These are phyloP conservation scores for Delphinapterus leucas DNA, from an alignment of 2,113 vertebrate species.

Conservation along the genomic window DNA sequence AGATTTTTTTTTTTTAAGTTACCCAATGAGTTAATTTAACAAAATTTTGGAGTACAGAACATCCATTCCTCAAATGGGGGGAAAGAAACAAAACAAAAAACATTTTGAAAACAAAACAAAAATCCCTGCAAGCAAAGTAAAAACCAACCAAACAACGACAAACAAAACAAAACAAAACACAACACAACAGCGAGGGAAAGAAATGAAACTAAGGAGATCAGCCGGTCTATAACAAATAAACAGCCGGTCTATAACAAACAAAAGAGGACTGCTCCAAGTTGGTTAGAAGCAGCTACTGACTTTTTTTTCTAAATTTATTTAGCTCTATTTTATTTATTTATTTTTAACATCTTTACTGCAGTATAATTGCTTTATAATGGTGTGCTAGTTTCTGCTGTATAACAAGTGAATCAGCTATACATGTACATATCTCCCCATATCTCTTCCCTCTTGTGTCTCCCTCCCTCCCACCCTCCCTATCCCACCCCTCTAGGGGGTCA, in stretches of 20 bases:
- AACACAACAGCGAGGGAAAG: not conserved
- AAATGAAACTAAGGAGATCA: conserved; percentile 59
- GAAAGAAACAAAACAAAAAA: not conserved
- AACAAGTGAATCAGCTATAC: no score
- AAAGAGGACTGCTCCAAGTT: conserved; percentile 43
- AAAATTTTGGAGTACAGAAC: not conserved
- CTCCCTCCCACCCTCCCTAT: no score
- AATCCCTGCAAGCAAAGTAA: not conserved
- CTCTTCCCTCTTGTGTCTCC: no score
- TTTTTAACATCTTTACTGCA: no score
- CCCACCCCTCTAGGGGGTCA: no score
- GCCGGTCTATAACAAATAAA: conserved; percentile 21
- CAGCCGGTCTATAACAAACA: conserved; percentile 22
- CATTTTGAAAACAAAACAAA: not conserved
- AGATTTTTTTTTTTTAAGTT: not conserved
- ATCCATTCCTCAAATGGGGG: not conserved
- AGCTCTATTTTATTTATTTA: no score
- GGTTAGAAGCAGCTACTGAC: conserved; percentile 67
- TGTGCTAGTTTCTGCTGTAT: no score
- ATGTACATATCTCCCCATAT: no score
- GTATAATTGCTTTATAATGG: no score
- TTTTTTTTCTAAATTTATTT: not conserved
- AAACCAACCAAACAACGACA: conserved; percentile 3
- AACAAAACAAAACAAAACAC: not conserved
- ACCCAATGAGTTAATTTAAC: not conserved